Evolutionary conservation across 1,140 invertebrate species (phyloP), one percentile per base, ranked within the genome.

Genomic region (Pissodes strobi): DNA sequence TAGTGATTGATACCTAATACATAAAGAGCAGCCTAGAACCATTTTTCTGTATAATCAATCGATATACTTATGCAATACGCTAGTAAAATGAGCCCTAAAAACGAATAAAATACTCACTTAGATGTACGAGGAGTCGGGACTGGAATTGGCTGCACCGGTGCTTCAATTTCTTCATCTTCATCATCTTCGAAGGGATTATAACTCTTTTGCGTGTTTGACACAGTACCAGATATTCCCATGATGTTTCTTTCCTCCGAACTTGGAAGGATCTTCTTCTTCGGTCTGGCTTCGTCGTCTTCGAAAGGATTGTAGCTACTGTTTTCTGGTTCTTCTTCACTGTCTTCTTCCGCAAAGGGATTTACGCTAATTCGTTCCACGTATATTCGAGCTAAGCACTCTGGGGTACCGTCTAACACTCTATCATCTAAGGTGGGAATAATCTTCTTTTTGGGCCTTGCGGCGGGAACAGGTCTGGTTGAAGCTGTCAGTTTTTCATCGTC

Each of bases 171-270:
- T 55, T 88, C 86, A 1, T 86, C 84, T 46, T 85, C 85, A 58
- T 84, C 85, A 59, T 83, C 84, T 19, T 84, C 88, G 76, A 92
- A 92, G 0, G 90, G 88, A 83, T 91, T 92, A 56, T 13, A 41
- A 13, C 38, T 17, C 27, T 30, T 52, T 30, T 10, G n/a, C n/a
- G n/a, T n/a, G n/a, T n/a, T n/a, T n/a, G n/a, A n/a, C n/a, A n/a
- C n/a, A n/a, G n/a, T n/a, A n/a, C n/a, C n/a, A 22, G 12, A 15
- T 39, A 3, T 25, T 49, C 5, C 21, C 13, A n/a, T 2, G 4
- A 19, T 22, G 2, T 49, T 25, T 18, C 5, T 17, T 25, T 25
- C 3, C 4, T 22, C 23, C 9, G 15, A 27, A 10, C 9, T 53
- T 30, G 49, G 49, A 17, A 17, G 12, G 13, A 57, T 41, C 13